Percentiles rank a stretch among this genome's conserved stretches.
These are phyloP conservation scores for Mesorhabditis belari DNA, from an alignment of 2,888 invertebrate genomes.

Conservation along the genomic window DNA sequence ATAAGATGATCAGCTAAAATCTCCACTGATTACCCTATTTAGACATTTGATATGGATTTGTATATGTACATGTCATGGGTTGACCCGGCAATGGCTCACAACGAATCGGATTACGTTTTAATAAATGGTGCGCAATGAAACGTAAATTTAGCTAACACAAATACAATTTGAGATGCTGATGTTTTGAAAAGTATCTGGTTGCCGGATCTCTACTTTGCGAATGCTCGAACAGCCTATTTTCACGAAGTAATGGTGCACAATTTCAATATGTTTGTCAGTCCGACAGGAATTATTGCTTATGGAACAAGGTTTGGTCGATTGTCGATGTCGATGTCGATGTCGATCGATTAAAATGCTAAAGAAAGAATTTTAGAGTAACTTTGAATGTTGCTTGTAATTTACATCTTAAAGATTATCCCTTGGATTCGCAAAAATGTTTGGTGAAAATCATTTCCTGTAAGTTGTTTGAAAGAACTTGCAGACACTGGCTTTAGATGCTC, in stretches of 20 bases:
- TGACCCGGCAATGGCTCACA: conserved; percentile 31
- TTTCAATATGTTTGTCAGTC: conserved; percentile 42
- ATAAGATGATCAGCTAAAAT: too few relatives aligned
- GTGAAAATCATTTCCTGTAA: conserved; percentile 98
- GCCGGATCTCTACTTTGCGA: conserved; percentile 44
- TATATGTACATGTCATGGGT: conserved; percentile 45
- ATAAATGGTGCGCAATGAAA: conserved; percentile 22
- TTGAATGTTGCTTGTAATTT: conserved; percentile 98
- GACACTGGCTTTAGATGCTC: conserved; percentile 36
- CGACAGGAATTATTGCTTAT: conserved; percentile 36
- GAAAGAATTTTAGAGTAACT: conserved; percentile 56
- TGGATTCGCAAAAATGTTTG: conserved; percentile 95
- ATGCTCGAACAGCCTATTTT: conserved; percentile 40
- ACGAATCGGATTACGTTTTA: conserved; percentile 30
- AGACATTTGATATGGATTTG: conserved; percentile 45
- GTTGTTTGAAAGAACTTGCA: conserved; percentile 53
- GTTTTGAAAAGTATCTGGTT: conserved; percentile 40
- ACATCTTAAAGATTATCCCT: conserved; percentile 95
- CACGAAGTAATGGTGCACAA: conserved; percentile 37
- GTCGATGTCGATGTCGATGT: too few relatives aligned
- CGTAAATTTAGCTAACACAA: background rate
- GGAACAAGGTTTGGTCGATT: conserved; percentile 18
- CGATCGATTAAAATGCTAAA: too few relatives aligned
- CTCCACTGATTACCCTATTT: conserved; percentile 3
- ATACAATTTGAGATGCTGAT: conserved; percentile 18